phyloP scores from a whole-genome alignment of 2,797 vertebrate species.

The Parauchenoglanis punctatus region DNA sequence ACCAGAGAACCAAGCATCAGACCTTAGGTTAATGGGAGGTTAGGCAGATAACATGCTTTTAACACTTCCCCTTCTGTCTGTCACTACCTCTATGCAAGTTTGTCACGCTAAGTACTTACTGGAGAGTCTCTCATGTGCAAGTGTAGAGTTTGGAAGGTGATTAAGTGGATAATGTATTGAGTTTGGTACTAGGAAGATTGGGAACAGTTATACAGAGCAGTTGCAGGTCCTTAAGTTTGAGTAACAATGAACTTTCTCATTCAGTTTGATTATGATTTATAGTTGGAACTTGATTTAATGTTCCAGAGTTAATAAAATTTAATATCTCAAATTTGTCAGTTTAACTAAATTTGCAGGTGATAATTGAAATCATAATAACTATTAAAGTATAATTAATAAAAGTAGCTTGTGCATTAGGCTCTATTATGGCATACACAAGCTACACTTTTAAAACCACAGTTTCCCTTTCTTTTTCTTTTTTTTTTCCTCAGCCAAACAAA shows the following conservation, averaged over 20 bases:
- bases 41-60: slow-evolving; percentile 39
- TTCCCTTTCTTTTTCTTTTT: background rate
- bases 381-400: background rate
- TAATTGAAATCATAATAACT: background rate
- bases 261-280: background rate
- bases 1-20: slow-evolving; percentile 17
- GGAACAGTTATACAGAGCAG: background rate
- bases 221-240: background rate
- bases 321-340: background rate
- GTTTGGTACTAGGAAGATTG: background rate
- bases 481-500: background rate
- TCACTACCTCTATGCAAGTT: slow-evolving; percentile 9
- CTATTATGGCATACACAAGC: background rate
- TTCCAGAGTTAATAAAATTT: background rate
- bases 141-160: slow-evolving; percentile 5
- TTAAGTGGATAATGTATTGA: background rate
- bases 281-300: background rate
- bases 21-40: slow-evolving; percentile 31
- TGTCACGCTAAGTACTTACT: background rate
- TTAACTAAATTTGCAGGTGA: background rate
- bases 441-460: background rate
- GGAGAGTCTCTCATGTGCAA: background rate
- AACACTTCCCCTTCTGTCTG: slow-evolving; percentile 13
- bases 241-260: background rate
- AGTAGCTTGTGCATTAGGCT: background rate